phyloP scores from a whole-genome alignment of 2,888 invertebrate genomes.

The Caprella mutica region DNA sequence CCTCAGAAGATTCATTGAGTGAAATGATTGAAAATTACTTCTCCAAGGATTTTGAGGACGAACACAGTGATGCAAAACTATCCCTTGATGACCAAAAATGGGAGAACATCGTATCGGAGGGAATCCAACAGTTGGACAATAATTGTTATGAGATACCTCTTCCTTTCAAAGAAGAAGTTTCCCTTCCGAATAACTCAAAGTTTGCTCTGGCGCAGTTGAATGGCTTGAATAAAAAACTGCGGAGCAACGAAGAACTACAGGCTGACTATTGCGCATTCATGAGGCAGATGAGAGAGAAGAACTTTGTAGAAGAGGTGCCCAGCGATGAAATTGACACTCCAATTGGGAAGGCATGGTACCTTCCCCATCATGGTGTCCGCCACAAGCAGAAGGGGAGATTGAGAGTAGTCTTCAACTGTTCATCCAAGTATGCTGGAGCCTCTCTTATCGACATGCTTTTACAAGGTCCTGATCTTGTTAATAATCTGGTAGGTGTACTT shows the following conservation, averaged over 20 bases:
- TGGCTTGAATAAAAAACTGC: conserved; percentile 5
- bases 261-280: conserved; percentile 8
- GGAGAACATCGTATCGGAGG: too few species aligned
- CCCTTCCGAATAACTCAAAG: too few species aligned
- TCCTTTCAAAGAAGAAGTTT: too few species aligned
- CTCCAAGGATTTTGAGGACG: too few species aligned
- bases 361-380: conserved; percentile 3
- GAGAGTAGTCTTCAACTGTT: conserved; percentile 13
- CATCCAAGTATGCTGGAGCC: background rate
- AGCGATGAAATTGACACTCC: background rate
- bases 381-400: conserved; percentile 9
- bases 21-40: too few species aligned
- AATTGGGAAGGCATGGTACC: conserved; percentile 3
- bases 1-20: too few species aligned
- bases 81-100: too few species aligned
- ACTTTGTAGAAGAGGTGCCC: background rate
- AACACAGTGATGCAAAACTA: too few species aligned
- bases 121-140: too few species aligned
- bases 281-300: background rate
- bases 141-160: too few species aligned
- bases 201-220: too few species aligned
- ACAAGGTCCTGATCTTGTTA: background rate
- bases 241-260: background rate
- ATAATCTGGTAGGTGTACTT: background rate
- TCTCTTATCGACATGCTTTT: background rate